Base-by-base conservation (phyloP, 1,140 invertebrate species). In the Trichonephila clavipes region DNA sequence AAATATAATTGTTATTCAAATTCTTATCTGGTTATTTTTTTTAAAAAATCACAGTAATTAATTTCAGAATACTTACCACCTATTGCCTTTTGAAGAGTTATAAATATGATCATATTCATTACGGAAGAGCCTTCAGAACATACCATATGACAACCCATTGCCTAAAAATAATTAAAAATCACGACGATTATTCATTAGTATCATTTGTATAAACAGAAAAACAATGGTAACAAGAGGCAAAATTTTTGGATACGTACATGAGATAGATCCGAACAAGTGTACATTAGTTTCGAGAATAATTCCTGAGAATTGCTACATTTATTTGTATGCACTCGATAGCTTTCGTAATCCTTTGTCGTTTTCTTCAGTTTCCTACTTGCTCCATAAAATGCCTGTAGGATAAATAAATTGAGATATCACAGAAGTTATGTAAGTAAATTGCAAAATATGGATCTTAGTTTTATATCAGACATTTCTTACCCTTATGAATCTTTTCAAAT, bases 101-200 rank as follows among this genome's bases (percentile, higher is more conserved):
- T 34, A 19, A 91, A 82, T 40, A 82, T 62, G 18, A 64, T 12
- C 16, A 91, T 81, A 62, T 91, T 91, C 77, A 28, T 82, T 18
- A 64, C 6, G 2, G 72, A 91, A 61, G 89, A 82, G 34, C 21
- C 3, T 51, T 82, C 59, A 18, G 89, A 40, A n/a, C 72, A 61
- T 0, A 59, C 6, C 24, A 61, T 40, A 16, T 91, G 89, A 24
- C 18, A 61, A 18, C 18, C 24, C 44, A 82, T 82, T 28, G 58
- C 51, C 89, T 91, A 61, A 16, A 40, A 69, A 28, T 28, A 28
- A 1, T 69, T 12, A 69, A 1, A 2, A 51, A 51, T 51, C 44
- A 51, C 44, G 8, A 51, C 28, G 28, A 28, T 28, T 28, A 28
- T 28, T 28, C 28, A 28, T 51, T 51, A 3, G 44, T 8, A 51